These are phyloP conservation scores for Pediacus dermestoides DNA, from an alignment of 2,888 invertebrate species.

Conservation along the genomic window DNA sequence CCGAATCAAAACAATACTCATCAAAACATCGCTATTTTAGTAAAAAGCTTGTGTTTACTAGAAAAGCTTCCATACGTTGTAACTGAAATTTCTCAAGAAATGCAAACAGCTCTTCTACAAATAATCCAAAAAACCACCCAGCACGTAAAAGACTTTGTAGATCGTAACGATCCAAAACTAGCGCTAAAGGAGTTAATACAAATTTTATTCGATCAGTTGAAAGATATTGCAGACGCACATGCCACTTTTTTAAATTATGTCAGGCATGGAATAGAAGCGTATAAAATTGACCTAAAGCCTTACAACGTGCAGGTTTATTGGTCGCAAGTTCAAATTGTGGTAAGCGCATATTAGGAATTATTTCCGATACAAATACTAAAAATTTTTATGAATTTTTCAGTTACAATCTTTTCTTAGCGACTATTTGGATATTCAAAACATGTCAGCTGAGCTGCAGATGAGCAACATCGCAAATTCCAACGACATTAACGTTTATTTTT, in stretches of 20 bases:
- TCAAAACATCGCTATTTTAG: slow-evolving; percentile 73
- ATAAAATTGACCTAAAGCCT: slow-evolving; percentile 52
- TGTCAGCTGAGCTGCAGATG: slow-evolving; percentile 59
- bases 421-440: slow-evolving; percentile 83
- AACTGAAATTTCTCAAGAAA: slow-evolving; percentile 75
- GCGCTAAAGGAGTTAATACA: slow-evolving; percentile 59
- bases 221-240: slow-evolving; percentile 76
- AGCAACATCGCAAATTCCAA: slow-evolving; percentile 43
- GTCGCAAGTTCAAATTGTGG: slow-evolving; percentile 85
- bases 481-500: slow-evolving; percentile 57
- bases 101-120: slow-evolving; percentile 75
- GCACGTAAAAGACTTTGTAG: slow-evolving; percentile 64
- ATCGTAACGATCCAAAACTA: slow-evolving; percentile 36
- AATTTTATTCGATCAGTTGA: slow-evolving; percentile 77
- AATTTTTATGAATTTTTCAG: too few species aligned
- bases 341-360: slow-evolving; percentile 48
- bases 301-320: slow-evolving; percentile 80
- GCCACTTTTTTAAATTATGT: slow-evolving; percentile 62
- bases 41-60: slow-evolving; percentile 80
- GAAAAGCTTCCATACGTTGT: slow-evolving; percentile 68
- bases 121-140: slow-evolving; percentile 78
- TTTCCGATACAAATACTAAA: not conserved
- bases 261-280: slow-evolving; percentile 59
- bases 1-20: slow-evolving; percentile 62
- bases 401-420: slow-evolving; percentile 79